Evolutionary conservation across 2,113 vertebrate genomes (phyloP), one percentile per base, ranked within the genome.

Genomic region (Potamarius usumacintae): DNA sequence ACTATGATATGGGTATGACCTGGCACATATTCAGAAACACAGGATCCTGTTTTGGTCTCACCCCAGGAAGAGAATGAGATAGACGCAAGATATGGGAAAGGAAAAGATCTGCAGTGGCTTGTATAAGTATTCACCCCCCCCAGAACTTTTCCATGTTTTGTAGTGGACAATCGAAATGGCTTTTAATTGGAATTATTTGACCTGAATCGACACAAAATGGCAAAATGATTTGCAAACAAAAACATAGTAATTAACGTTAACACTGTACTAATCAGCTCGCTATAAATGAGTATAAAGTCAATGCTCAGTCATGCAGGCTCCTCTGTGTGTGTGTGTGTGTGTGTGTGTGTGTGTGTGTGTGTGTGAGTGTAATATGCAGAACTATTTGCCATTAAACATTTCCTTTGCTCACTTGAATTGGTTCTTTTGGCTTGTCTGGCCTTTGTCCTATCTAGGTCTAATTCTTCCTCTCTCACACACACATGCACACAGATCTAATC

Each of bases 371-470:
- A 74, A 20, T 22, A 48, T 4, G 0, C 34, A 25, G 17, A 6
- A 27, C 25, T 78, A 8, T 63, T 48, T 82, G n/a, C 1, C 57
- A 48, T 12, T 42, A 7, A 60, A 63, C 82, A n/a, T 65, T 17
- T 67, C 14, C 42, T 83, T 69, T 11, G 17, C 34, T 71, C 50
- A 34, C 2, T 22, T 57, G 9, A 57, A 58, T 86, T 58, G 50
- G 12, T 86, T 88, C 18, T 20, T 48, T 48, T 78, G 72, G 52
- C 72, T 50, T 11, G 48, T 55, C 18, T 78, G 81, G 48, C 81
- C 48, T 55, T 87, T 58, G 25, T 57, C 69, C 69, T 63, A 0
- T 83, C 10, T 53, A 63, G 69, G 57, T 79, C 30, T 81, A 34
- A 79, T 72, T 81, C 69, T 22, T 74, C 55, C 20, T 72, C 14